phyloP scores from a whole-genome alignment of 2,888 invertebrate genomes.

The Crepidodera aurea region DNA sequence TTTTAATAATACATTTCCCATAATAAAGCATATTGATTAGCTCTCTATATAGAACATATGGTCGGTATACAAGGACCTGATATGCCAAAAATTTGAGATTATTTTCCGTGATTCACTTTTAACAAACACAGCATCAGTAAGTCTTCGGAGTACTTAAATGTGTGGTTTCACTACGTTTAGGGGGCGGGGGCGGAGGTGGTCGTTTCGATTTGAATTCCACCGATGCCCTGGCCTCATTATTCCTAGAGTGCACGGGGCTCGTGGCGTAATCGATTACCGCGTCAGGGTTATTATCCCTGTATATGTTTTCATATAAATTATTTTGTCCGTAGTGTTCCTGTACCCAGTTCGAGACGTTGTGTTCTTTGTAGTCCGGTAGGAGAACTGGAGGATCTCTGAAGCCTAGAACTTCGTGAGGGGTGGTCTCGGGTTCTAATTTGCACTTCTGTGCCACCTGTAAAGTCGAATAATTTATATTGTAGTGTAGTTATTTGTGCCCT shows the following conservation, averaged over 20 bases:
- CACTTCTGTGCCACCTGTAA: slow-evolving; percentile 89
- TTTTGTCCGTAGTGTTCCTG: slow-evolving; percentile 83
- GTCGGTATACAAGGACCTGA: slow-evolving; percentile 20
- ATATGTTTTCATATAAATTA: slow-evolving; percentile 82
- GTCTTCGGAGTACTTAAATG: slow-evolving; percentile 70
- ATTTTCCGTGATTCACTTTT: slow-evolving; percentile 36
- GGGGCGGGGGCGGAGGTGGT: slow-evolving; percentile 88
- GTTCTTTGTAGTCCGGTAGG: slow-evolving; percentile 77
- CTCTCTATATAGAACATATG: background rate
- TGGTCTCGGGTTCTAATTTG: slow-evolving; percentile 85
- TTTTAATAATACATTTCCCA: no score
- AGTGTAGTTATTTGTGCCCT: no score
- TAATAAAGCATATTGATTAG: no score
- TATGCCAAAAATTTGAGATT: slow-evolving; percentile 40
- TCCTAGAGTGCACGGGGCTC: slow-evolving; percentile 54
- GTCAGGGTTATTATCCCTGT: slow-evolving; percentile 58
- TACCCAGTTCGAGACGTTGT: slow-evolving; percentile 90
- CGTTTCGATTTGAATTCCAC: slow-evolving; percentile 63
- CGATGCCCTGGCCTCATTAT: slow-evolving; percentile 26
- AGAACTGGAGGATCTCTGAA: slow-evolving; percentile 82
- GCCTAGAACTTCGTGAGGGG: slow-evolving; percentile 90
- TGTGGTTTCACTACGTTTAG: slow-evolving; percentile 90
- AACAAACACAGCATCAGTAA: slow-evolving; percentile 56
- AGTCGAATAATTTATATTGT: no score
- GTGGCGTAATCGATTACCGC: slow-evolving; percentile 63